phyloP scores from a whole-genome alignment of 2,113 vertebrate species.

The Trogon melanurus region DNA sequence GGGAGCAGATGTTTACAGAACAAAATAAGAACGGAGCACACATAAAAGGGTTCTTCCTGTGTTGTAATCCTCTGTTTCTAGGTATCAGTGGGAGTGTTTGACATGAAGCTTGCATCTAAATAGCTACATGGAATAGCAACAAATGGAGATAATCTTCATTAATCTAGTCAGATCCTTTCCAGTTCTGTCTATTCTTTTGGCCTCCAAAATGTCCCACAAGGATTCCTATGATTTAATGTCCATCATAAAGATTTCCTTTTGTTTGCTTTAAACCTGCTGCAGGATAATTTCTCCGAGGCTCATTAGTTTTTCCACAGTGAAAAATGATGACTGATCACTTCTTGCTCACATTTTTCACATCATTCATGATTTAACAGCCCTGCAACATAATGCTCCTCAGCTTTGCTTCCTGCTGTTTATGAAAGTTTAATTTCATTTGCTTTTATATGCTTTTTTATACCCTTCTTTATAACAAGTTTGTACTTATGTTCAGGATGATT shows the following conservation, averaged over 20 bases:
- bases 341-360: not conserved
- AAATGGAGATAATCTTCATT: slow-evolving; percentile 30
- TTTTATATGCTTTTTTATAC: not conserved
- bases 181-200: not conserved
- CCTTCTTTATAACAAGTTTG: not conserved
- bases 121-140: not conserved
- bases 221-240: slow-evolving; percentile 2
- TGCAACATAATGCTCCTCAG: not conserved
- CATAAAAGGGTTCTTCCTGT: slow-evolving; percentile 3
- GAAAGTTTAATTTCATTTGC: not conserved
- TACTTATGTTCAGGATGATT: not conserved
- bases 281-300: not conserved
- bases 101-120: not conserved
- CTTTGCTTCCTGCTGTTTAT: not conserved
- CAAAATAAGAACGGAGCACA: not conserved
- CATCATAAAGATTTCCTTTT: slow-evolving; percentile 3
- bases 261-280: not conserved
- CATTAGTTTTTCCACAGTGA: not conserved
- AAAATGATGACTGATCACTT: not conserved
- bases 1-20: not conserved
- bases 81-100: slow-evolving; percentile 3
- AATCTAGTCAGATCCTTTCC: slow-evolving; percentile 7
- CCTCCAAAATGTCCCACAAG: not conserved
- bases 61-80: not conserved
- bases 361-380: not conserved